phyloP scores from a whole-genome alignment of 2,797 vertebrate genomes.

The Remorina albescens region DNA sequence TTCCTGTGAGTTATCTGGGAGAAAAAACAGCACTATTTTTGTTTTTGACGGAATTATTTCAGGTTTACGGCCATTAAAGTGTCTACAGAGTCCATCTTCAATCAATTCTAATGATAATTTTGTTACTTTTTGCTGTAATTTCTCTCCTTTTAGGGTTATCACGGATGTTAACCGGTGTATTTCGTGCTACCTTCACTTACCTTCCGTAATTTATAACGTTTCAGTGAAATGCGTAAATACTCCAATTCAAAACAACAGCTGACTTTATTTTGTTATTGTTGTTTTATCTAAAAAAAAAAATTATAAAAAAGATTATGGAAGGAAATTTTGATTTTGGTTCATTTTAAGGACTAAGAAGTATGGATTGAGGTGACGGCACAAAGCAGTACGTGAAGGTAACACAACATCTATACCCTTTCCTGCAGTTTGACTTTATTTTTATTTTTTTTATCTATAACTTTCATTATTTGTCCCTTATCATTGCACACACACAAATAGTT shows the following conservation, averaged over 20 bases:
- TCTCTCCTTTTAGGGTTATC: constrained; percentile 71
- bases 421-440: too few relatives aligned
- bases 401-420: too few relatives aligned
- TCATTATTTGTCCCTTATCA: background rate
- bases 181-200: constrained; percentile 17
- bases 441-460: background rate
- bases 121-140: background rate
- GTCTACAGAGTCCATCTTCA: accelerated
- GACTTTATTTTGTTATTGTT: background rate
- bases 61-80: background rate
- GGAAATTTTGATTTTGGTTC: background rate
- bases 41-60: background rate
- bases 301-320: too few relatives aligned
- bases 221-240: accelerated
- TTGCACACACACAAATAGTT: accelerated
- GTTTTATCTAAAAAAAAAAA: too few relatives aligned
- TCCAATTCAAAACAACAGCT: background rate
- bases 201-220: accelerated
- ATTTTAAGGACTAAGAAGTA: background rate
- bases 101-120: background rate
- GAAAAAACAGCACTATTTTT: background rate
- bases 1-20: background rate
- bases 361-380: background rate
- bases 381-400: background rate
- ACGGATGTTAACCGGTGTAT: background rate